Evolutionary conservation across 2,797 vertebrate species (phyloP).

Genomic region (Dromococcyx pavoninus): DNA sequence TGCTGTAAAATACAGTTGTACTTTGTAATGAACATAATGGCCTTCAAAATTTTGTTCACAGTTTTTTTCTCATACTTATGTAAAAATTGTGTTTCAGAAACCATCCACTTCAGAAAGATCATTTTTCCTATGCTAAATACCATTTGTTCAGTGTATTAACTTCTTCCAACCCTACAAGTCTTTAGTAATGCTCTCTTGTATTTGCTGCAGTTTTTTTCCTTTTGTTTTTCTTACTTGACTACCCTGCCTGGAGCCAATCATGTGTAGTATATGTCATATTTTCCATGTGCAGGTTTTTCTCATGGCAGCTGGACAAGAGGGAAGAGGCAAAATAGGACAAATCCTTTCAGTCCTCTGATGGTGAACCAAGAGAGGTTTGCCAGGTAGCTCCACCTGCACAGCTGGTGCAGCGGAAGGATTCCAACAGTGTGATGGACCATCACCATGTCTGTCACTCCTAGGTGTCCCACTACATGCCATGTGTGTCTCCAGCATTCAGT

Average conservation of each 20-base stretch:
- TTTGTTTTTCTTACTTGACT: background rate
- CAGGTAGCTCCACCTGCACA: accelerated
- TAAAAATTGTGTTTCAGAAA: background rate
- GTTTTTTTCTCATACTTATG: background rate
- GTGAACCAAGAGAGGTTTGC: background rate
- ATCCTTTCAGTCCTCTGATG: background rate
- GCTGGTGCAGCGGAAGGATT: background rate
- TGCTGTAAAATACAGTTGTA: background rate
- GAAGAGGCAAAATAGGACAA: background rate
- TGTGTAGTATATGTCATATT: background rate
- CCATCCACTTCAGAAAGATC: background rate
- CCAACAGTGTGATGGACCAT: accelerated
- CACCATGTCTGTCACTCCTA: background rate
- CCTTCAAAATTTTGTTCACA: background rate
- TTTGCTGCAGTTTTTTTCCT: background rate
- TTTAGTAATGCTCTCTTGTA: background rate
- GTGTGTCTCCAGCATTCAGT: background rate
- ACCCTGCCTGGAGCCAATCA: background rate
- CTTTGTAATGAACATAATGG: background rate
- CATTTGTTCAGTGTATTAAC: background rate
- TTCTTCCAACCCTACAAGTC: background rate
- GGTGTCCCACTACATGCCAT: background rate
- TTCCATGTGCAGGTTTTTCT: background rate
- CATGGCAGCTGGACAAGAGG: background rate
- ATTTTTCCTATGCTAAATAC: background rate